Evolutionary conservation across 2,797 vertebrate species (phyloP), one percentile per base, ranked within the genome.

Genomic region (Gobio occitaniae): DNA sequence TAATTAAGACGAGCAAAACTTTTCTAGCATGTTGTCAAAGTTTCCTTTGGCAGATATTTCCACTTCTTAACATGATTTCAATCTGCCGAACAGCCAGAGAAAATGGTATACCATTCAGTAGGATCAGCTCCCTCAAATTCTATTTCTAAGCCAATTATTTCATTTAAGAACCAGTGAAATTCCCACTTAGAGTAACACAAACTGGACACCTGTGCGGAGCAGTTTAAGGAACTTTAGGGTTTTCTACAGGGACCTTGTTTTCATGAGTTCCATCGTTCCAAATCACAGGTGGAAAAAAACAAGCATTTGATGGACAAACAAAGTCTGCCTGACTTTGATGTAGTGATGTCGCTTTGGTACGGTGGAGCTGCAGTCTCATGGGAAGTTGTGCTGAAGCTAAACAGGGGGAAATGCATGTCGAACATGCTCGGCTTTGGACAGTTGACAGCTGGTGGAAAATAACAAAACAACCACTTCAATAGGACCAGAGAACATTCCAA

Each of bases 1-100:
- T 74, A 92, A 89, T 90, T 90, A 75, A 84, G 56, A n/a, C 32
- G 83, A 88, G 91, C 80, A 15, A 54, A 82, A 89, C 80, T 86
- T 86, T 83, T 75, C 70, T 52, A 81, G 71, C 38, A 83, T 66
- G 4, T 80, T 83, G 71, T 86, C 78, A 82, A 86, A 74, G 66
- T 82, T 76, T 78, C 19, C 38, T 84, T 6, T 80, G 63, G 69
- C 72, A 61, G 47, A 68, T 63, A 78, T 86, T 61, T 76, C 68
- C 82, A 52, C 75, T 71, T 48, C 59, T 68, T 48, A 36, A 32
- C 36, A 80, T 48, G 19, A 76, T 69, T 87, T 81, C 48, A 80
- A 77, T 80, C 41, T 80, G 52, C 78, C 47, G 11, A 79, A 80
- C 50, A 70, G 61, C 69, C 71, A 68, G 65, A 66, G 70, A 68